A percentile compares a stretch with the other conserved stretches of the same genome.
Conservation (phyloP, 2,113 vertebrate genomes). For the Haemorhous mexicanus region DNA sequence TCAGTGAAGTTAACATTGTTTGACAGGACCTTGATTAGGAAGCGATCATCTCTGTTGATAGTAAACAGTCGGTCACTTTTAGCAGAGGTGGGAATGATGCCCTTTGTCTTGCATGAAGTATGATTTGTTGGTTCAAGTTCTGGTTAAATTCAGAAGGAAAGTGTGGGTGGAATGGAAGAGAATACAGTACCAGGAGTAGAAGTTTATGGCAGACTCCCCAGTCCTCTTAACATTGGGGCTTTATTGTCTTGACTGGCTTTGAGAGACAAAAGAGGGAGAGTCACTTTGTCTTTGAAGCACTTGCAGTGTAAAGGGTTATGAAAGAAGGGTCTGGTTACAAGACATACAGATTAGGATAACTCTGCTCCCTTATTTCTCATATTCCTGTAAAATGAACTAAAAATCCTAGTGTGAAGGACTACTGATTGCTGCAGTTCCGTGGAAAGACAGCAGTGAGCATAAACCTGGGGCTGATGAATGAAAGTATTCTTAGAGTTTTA, state of each 20-base stretch:
- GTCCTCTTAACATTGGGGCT: neutral
- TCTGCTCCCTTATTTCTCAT: neutral
- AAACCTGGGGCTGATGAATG: neutral
- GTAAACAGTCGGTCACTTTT: constrained; percentile 69
- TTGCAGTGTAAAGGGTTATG: neutral
- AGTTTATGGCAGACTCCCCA: neutral
- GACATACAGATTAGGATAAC: neutral
- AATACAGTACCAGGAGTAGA: neutral
- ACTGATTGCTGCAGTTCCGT: neutral
- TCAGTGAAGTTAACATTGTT: constrained; percentile 27
- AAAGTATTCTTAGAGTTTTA: neutral
- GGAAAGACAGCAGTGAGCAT: neutral
- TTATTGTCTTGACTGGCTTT: neutral
- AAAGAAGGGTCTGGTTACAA: neutral
- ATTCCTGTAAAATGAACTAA: neutral
- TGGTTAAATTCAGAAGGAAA: constrained; percentile 5
- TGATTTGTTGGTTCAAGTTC: constrained; percentile 22
- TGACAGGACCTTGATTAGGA: constrained; percentile 56
- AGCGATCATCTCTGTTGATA: constrained; percentile 65
- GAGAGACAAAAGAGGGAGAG: neutral
- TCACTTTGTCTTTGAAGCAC: neutral
- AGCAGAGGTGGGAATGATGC: neutral
- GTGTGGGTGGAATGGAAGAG: neutral
- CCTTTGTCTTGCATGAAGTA: constrained; percentile 14
- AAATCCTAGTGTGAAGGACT: neutral